These are phyloP conservation scores for Caracal caracal DNA, from an alignment of 2,113 vertebrate genomes.

Conservation along the genomic window DNA sequence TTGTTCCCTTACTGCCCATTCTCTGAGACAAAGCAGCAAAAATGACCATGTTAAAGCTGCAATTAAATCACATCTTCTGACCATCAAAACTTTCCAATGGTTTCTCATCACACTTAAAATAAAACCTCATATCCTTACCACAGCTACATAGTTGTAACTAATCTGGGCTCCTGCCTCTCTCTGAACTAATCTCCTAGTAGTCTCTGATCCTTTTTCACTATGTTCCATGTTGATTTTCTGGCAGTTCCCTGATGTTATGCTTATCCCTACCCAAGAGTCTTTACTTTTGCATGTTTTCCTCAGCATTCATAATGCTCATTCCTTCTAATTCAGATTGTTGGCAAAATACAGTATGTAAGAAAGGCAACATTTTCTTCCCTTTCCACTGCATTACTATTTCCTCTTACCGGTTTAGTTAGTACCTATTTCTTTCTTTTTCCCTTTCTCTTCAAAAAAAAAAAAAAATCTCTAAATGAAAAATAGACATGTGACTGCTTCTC, in stretches of 20 bases:
- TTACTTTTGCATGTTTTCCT: background rate
- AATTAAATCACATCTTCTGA: background rate
- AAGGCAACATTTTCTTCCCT: background rate
- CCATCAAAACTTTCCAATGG: background rate
- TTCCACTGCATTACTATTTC: background rate
- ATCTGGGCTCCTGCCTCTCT: background rate
- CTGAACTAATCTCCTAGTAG: background rate
- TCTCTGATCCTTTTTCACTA: background rate
- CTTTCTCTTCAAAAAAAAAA: background rate
- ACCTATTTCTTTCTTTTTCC: background rate
- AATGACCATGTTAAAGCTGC: background rate
- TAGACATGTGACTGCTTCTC: background rate
- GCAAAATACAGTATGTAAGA: background rate
- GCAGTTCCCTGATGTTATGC: background rate
- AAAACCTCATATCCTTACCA: background rate
- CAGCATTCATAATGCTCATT: background rate
- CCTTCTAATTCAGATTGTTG: background rate
- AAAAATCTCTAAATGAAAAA: conserved; percentile 36
- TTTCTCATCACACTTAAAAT: background rate
- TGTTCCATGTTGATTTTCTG: background rate
- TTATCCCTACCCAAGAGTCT: background rate
- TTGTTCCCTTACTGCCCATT: background rate
- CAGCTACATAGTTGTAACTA: background rate
- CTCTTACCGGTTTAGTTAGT: conserved; percentile 11
- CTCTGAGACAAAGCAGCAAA: conserved; percentile 28